These are phyloP conservation scores for Synergus umbraculus DNA, from an alignment of 2,888 invertebrate species.

Conservation along the genomic window DNA sequence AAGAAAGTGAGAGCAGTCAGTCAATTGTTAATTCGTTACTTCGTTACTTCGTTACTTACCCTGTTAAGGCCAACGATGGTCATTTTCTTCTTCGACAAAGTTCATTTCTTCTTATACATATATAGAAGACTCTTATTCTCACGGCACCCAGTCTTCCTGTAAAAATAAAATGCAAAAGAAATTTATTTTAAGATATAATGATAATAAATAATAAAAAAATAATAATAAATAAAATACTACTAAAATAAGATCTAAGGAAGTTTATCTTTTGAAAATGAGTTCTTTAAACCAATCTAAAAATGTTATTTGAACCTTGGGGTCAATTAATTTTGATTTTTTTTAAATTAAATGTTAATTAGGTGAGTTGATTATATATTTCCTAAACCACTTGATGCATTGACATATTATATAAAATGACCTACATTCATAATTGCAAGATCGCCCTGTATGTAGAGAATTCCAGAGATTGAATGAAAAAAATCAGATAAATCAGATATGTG, in stretches of 20 bases:
- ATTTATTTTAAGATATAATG: too few relatives aligned
- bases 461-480: not conserved
- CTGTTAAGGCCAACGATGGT: constrained; percentile 2
- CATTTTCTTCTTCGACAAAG: not conserved
- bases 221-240: too few relatives aligned
- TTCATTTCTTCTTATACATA: not conserved
- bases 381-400: not conserved
- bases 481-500: not conserved
- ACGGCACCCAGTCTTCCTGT: not conserved
- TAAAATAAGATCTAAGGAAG: too few relatives aligned
- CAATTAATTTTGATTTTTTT: too few relatives aligned
- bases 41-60: not conserved
- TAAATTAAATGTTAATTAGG: too few relatives aligned
- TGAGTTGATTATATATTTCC: not conserved
- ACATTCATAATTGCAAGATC: not conserved
- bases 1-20: constrained; percentile 2
- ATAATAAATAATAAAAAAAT: too few relatives aligned
- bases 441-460: not conserved
- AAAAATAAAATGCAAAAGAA: not conserved
- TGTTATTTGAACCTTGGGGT: too few relatives aligned
- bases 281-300: too few relatives aligned
- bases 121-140: not conserved
- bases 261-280: too few relatives aligned
- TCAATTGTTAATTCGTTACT: not conserved
- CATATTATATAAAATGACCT: not conserved